These are phyloP conservation scores for Philopotamus ludificatus DNA, from an alignment of 1,140 invertebrate genomes.

Conservation along the genomic window DNA sequence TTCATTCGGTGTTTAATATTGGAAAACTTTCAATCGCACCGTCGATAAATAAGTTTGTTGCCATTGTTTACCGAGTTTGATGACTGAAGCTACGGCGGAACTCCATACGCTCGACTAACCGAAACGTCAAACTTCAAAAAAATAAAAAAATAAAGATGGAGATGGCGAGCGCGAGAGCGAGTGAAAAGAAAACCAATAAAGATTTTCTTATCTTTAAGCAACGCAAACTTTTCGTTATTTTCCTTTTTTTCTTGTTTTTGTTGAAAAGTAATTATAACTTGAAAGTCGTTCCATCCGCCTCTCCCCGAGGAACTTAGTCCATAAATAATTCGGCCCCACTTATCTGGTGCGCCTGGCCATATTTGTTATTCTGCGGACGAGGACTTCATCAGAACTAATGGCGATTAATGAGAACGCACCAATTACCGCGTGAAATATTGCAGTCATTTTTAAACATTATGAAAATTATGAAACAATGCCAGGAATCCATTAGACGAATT, in stretches of 20 bases:
- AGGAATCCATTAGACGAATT: no score
- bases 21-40: no score
- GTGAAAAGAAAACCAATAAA: constrained; percentile 32
- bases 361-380: constrained; percentile 19
- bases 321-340: constrained; percentile 37
- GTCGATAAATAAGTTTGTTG: no score
- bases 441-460: no score
- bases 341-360: constrained; percentile 19
- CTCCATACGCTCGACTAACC: constrained; percentile 8
- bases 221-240: constrained; percentile 34
- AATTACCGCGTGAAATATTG: not conserved
- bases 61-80: constrained; percentile 1
- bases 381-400: constrained; percentile 8
- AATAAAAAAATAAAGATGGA: no score
- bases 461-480: no score
- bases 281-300: constrained; percentile 32
- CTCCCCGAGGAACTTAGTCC: constrained; percentile 33
- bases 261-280: constrained; percentile 41
- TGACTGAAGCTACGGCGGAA: not conserved
- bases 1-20: no score
- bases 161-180: not conserved
- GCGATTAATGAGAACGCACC: constrained; percentile 5
- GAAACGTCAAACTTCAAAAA: constrained; percentile 21
- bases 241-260: constrained; percentile 37
- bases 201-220: constrained; percentile 34